Evolutionary conservation across 2,888 invertebrate species (phyloP).

Genomic region (Agrochola litura): DNA sequence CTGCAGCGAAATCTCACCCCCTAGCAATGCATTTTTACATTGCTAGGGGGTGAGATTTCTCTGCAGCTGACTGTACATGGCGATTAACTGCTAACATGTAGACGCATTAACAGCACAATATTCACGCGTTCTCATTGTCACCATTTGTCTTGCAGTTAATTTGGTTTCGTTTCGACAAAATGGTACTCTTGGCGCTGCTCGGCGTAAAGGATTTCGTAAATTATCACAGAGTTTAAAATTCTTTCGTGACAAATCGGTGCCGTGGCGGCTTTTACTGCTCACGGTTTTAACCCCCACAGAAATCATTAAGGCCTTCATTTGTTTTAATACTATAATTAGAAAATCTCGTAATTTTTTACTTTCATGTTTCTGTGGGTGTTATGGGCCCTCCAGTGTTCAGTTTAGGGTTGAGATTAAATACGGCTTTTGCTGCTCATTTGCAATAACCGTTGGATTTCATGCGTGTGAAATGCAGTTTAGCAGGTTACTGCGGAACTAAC

Average conservation of each 20-base stretch:
- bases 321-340: conserved; percentile 55
- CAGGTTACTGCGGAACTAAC: conserved; percentile 4
- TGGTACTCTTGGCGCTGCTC: conserved; percentile 32
- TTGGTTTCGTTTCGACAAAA: conserved; percentile 62
- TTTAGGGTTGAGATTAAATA: conserved; percentile 45
- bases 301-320: conserved; percentile 37
- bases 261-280: conserved; percentile 35
- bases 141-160: conserved; percentile 68
- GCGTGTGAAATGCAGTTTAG: conserved; percentile 21
- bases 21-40: no score
- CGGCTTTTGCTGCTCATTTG: conserved; percentile 31
- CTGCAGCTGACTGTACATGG: background rate
- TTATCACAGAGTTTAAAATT: conserved; percentile 62
- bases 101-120: conserved; percentile 46
- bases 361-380: conserved; percentile 15
- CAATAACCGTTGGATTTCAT: conserved; percentile 45
- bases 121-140: conserved; percentile 59
- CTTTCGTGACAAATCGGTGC: conserved; percentile 57
- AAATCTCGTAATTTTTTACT: conserved; percentile 43
- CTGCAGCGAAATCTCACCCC: no score
- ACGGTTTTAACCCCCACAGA: conserved; percentile 36
- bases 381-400: conserved; percentile 1
- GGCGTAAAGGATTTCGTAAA: conserved; percentile 58
- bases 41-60: no score
- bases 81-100: conserved; percentile 44